phyloP scores from a whole-genome alignment of 1,140 invertebrate genomes.

The Caenorhabditis remanei region DNA sequence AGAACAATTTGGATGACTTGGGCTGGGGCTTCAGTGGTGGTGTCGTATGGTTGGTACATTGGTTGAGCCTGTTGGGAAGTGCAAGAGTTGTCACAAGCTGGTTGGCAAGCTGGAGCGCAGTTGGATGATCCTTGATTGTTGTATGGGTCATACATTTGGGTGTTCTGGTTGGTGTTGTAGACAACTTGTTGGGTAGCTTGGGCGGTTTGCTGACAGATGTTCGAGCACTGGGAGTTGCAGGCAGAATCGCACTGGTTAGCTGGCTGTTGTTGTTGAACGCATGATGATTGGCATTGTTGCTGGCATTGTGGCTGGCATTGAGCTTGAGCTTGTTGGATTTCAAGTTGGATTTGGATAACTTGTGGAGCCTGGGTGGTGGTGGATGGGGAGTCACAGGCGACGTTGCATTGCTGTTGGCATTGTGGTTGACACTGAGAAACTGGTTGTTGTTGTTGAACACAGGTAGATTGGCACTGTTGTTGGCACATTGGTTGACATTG shows the following conservation, averaged over 20 bases:
- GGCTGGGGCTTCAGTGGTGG: slow-evolving; percentile 15
- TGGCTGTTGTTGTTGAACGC: slow-evolving; percentile 23
- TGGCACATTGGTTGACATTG: slow-evolving; percentile 57
- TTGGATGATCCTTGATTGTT: slow-evolving; percentile 20
- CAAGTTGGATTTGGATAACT: slow-evolving; percentile 60
- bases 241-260: not conserved
- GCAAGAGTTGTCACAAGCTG: slow-evolving; percentile 50
- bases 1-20: slow-evolving; percentile 54
- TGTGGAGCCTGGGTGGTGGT: slow-evolving; percentile 60
- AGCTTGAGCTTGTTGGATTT: slow-evolving; percentile 44
- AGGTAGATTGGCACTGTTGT: slow-evolving; percentile 62
- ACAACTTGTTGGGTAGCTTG: slow-evolving; percentile 41
- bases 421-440: slow-evolving; percentile 45
- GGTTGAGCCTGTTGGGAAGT: slow-evolving; percentile 60
- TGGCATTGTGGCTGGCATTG: slow-evolving; percentile 30
- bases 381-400: slow-evolving; percentile 37
- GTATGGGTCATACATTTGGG: slow-evolving; percentile 29
- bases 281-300: slow-evolving; percentile 28
- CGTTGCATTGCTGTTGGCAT: slow-evolving; percentile 56
- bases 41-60: slow-evolving; percentile 62
- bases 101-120: slow-evolving; percentile 53
- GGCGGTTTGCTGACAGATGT: slow-evolving; percentile 34
- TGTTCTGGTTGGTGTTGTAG: slow-evolving; percentile 43
- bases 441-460: slow-evolving; percentile 53
- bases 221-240: slow-evolving; percentile 33